A percentile compares a stretch with the other conserved stretches of the same genome.
Conservation (phyloP, 2,797 vertebrate species). For the Silurus aristotelis region DNA sequence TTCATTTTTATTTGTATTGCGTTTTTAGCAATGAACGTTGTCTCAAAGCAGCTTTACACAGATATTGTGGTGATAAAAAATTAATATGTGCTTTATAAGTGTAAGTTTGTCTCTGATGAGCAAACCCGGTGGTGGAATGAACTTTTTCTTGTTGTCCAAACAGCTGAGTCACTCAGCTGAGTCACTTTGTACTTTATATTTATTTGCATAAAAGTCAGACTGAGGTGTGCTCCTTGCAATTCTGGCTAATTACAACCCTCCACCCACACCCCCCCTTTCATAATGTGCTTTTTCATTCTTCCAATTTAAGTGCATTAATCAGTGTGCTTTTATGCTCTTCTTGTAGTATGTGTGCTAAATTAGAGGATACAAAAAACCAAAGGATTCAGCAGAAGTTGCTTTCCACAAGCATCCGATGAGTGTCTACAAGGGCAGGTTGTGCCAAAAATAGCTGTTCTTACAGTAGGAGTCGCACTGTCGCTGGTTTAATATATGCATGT, state of each 20-base stretch:
- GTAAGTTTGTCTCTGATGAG: too few species aligned
- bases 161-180: slow-evolving; percentile 3
- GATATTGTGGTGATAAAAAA: too few species aligned
- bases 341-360: background rate
- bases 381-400: background rate
- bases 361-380: background rate
- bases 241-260: background rate
- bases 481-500: background rate
- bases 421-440: background rate
- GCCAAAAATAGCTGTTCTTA: background rate
- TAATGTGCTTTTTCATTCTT: background rate
- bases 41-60: too few species aligned
- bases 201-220: slow-evolving; percentile 10
- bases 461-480: background rate
- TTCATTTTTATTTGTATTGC: too few species aligned
- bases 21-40: too few species aligned
- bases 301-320: background rate
- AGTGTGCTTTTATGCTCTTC: background rate
- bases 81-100: too few species aligned
- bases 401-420: slow-evolving; percentile 2
- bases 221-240: background rate
- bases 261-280: background rate
- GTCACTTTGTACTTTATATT: slow-evolving; percentile 6
- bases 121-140: background rate
- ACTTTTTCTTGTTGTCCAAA: slow-evolving; percentile 1